Evolutionary conservation across 2,113 vertebrate species (phyloP).

Genomic region (Hylia prasina): DNA sequence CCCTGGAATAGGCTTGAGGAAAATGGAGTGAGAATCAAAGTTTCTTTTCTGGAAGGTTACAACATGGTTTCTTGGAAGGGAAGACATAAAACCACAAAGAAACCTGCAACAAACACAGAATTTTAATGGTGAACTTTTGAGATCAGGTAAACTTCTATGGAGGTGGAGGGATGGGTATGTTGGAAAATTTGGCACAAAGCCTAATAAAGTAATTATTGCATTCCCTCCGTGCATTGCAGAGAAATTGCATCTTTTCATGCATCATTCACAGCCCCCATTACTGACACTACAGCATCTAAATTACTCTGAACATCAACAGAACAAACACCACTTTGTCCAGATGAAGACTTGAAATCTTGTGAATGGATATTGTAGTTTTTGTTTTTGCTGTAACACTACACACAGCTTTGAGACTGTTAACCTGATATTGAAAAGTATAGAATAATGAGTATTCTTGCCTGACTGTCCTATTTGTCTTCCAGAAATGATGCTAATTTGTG

Average conservation of each 20-base stretch:
- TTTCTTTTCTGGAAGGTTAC: not conserved
- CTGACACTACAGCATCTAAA: not conserved
- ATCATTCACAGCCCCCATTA: slow-evolving; percentile 52
- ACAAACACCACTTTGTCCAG: not conserved
- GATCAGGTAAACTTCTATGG: not conserved
- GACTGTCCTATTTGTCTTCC: not conserved
- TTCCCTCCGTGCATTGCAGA: not conserved
- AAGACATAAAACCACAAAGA: not conserved
- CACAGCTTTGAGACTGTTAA: not conserved
- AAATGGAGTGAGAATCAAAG: not conserved
- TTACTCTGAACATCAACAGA: not conserved
- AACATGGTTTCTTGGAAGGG: not conserved
- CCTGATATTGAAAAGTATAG: not conserved
- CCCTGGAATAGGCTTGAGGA: not conserved
- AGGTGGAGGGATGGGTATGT: not conserved
- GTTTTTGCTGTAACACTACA: not conserved
- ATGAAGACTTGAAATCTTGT: not conserved
- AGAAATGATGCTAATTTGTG: not conserved
- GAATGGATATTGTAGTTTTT: not conserved
- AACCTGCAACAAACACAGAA: not conserved
- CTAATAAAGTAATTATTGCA: slow-evolving; percentile 12
- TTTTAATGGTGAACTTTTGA: not conserved
- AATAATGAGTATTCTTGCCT: not conserved
- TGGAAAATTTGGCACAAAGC: not conserved
- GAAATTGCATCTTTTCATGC: slow-evolving; percentile 39